Base-by-base conservation (phyloP, 2,888 invertebrate species). In the Nezara viridula region DNA sequence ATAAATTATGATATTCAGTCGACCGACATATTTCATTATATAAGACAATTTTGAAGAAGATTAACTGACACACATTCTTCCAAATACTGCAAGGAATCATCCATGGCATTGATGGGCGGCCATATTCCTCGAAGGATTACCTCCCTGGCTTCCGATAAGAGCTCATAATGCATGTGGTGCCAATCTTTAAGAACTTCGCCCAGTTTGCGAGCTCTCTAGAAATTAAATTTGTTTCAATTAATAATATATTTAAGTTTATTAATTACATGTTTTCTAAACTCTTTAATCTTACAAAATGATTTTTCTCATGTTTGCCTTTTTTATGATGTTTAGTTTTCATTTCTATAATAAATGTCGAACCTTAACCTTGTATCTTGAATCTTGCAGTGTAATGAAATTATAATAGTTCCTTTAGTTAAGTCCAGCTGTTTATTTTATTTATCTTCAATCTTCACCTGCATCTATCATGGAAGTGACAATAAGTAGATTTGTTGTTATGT, bases 31-130 rank as follows among this genome's bases (percentile, higher is more conserved):
- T 37, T 37, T 37, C 6, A 73, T 32, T 73, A 19, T 60, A 4
- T 60, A 27, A 60, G 16, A 60, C 27, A 19, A 73, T 7, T 73
- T 73, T 73, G 1, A 73, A 73, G 37, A 19, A 37, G 5, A 37
- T 73, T 73, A 73, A 88, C 88, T 88, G 10, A 88, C 88, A 44
- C 88, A 27, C 88, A 88, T 66, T 73, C 47, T 47, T 27, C 49
- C 5, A 88, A 49, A 27, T 19, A 14, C 14, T 12, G 1, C 27
- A 88, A 47, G 5, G 88, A 88, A 0, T 40, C 10, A 40, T 88
- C 88, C 73, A 88, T 73, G 6, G 32, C 73, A 49, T 19, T 44
- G 9, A 88, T 88, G 4, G 88, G 88, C 16, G 88, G 88, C 88
- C 88, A 88, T 3, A 40, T 27, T 0, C 88, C 73, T 10, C 88